phyloP scores from a whole-genome alignment of 2,888 invertebrate species.

The Gortyna flavago region DNA sequence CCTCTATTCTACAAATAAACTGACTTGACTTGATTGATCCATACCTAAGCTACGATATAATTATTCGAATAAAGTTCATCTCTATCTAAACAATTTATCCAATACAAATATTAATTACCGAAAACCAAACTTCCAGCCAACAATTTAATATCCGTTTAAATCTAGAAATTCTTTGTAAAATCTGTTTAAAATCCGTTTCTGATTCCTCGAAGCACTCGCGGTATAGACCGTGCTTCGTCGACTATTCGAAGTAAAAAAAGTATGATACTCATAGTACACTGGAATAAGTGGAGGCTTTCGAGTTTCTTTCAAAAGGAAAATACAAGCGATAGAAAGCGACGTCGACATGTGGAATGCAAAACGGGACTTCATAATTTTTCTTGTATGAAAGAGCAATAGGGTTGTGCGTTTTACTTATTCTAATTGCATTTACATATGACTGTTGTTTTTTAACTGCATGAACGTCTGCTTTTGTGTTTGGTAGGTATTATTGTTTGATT shows the following conservation, averaged over 20 bases:
- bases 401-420: slow-evolving; percentile 5
- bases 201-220: background rate
- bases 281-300: slow-evolving; percentile 20
- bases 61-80: background rate
- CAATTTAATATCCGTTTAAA: slow-evolving; percentile 4
- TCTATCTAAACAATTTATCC: slow-evolving; percentile 14
- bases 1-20: background rate
- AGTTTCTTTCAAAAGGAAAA: slow-evolving; percentile 29
- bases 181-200: background rate
- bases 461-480: background rate
- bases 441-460: background rate
- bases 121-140: background rate
- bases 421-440: background rate
- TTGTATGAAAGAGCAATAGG: slow-evolving; percentile 8
- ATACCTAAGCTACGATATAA: background rate
- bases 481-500: too few relatives aligned
- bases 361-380: slow-evolving; percentile 26
- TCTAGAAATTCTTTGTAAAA: background rate
- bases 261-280: background rate
- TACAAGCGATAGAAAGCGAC: slow-evolving; percentile 7
- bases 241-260: background rate
- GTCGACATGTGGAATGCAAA: slow-evolving; percentile 9
- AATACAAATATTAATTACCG: slow-evolving; percentile 1
- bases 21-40: background rate
- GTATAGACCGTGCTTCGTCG: background rate